Conservation (phyloP, 2,888 invertebrate species). For the Caenorhabditis sp. region DNA sequence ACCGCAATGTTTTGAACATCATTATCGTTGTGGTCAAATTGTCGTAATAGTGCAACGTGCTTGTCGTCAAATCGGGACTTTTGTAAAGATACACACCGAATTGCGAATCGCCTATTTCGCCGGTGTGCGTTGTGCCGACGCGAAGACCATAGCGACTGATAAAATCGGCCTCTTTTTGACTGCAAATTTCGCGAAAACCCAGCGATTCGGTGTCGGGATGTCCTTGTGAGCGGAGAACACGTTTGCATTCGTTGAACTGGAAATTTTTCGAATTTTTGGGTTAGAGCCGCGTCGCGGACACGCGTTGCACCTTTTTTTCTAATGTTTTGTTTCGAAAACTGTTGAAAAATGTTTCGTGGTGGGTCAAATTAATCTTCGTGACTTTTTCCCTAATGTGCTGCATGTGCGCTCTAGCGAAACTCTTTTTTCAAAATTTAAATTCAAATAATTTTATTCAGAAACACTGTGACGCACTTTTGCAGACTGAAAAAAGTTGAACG, state of each 20-base stretch:
- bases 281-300: too few species aligned
- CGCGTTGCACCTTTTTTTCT: too few species aligned
- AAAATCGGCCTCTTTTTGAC: neutral
- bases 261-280: neutral
- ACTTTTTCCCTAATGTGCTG: too few species aligned
- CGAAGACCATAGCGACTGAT: slow-evolving; percentile 15
- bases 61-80: slow-evolving; percentile 8
- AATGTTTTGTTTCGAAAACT: too few species aligned
- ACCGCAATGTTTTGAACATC: slow-evolving; percentile 20
- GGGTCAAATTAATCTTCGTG: too few species aligned
- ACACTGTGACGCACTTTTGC: too few species aligned
- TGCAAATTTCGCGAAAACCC: slow-evolving; percentile 16
- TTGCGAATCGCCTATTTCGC: slow-evolving; percentile 25
- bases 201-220: neutral
- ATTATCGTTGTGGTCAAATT: slow-evolving; percentile 10
- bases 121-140: neutral
- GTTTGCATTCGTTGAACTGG: slow-evolving; percentile 19
- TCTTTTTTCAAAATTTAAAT: too few species aligned
- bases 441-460: too few species aligned
- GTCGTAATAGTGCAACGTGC: slow-evolving; percentile 3
- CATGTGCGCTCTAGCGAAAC: too few species aligned
- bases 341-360: too few species aligned
- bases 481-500: too few species aligned
- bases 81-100: slow-evolving; percentile 22
- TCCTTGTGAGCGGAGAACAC: neutral